Evolutionary conservation across 2,888 invertebrate species (phyloP), one percentile per base, ranked within the genome.

Genomic region (Oligia fasciuncula): DNA sequence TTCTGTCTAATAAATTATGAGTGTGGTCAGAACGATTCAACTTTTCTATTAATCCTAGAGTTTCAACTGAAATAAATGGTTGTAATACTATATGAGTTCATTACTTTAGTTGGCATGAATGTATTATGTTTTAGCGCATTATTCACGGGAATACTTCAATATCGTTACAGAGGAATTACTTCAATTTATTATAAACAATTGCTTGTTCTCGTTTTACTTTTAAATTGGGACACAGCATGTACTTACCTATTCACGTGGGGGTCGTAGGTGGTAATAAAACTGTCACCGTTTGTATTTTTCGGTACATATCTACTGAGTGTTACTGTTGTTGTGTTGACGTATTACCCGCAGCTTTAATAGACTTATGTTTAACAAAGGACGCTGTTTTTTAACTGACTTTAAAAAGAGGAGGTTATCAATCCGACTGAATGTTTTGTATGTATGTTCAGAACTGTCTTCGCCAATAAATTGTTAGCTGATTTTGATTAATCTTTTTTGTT

Each of bases 151-250:
- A 49, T 63, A 66, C 73, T 40, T 23, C 4, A 40, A 5, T 40
- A n/a, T 62, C 51, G 69, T 69, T 67, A 13, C 49, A 54, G 23
- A 66, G n/a, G 49, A 85, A 73, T 49, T 46, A 70, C 54, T 76
- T 67, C 62, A 73, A 85, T 85, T 70, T 76, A 54, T 57, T 70
- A 40, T 54, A 46, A 76, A 23, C n/a, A 71, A 81, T 63, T 46
- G 51, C 14, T 65, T 72, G 65, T 70, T 71, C 73, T 85, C 86
- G 62, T 57, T 68, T 60, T 67, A 54, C 73, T 23, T 85, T 76
- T 67, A 76, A 86, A 82, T 77, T 82, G 63, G 49, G 23, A 29
- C 17, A 29, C 6, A 35, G 8, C 76, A 54, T 51, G 14, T 73
- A 63, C 29, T 29, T 29, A 29, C 29, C 29, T 29, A 1, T 70